Conservation (phyloP, 1,140 invertebrate species). For the Eufriesea mexicana region DNA sequence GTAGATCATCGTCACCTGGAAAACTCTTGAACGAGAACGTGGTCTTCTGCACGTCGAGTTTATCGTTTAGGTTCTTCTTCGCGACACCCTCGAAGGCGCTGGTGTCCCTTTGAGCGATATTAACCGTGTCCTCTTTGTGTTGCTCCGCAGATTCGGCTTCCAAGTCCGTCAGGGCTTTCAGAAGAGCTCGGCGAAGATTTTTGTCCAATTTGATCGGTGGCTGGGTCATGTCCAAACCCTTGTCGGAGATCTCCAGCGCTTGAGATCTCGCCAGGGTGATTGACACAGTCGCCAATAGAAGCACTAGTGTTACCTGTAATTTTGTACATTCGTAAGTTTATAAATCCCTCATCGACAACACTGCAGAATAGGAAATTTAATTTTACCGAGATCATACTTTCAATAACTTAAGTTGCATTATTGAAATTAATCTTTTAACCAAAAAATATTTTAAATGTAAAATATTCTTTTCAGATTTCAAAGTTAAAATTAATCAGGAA, state of each 20-base stretch:
- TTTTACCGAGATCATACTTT: no score
- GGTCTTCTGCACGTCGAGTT: conserved; percentile 57
- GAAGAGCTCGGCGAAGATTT: conserved; percentile 86
- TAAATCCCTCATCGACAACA: no score
- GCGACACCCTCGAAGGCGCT: conserved; percentile 26
- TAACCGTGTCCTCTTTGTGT: conserved; percentile 69
- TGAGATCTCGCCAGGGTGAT: conserved; percentile 50
- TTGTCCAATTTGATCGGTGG: conserved; percentile 86
- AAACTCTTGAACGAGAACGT: conserved; percentile 76
- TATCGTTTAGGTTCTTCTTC: conserved; percentile 68
- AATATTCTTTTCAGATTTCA: no score
- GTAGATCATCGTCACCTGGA: conserved; percentile 70
- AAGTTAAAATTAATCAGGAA: no score
- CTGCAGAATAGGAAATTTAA: no score
- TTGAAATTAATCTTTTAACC: no score
- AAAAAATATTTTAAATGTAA: no score
- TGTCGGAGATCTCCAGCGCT: conserved; percentile 49
- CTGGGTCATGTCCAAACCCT: conserved; percentile 70
- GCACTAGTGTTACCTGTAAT: conserved; percentile 57
- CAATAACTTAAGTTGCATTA: no score
- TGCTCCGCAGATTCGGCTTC: conserved; percentile 82
- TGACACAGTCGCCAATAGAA: conserved; percentile 62
- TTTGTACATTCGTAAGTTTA: no score
- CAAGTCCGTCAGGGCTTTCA: conserved; percentile 87
- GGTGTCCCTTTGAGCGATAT: conserved; percentile 14